A percentile compares a stretch with the other conserved stretches of the same genome.
These are phyloP conservation scores for Neocrepidodera transversa DNA, from an alignment of 2,888 invertebrate genomes.

Conservation along the genomic window DNA sequence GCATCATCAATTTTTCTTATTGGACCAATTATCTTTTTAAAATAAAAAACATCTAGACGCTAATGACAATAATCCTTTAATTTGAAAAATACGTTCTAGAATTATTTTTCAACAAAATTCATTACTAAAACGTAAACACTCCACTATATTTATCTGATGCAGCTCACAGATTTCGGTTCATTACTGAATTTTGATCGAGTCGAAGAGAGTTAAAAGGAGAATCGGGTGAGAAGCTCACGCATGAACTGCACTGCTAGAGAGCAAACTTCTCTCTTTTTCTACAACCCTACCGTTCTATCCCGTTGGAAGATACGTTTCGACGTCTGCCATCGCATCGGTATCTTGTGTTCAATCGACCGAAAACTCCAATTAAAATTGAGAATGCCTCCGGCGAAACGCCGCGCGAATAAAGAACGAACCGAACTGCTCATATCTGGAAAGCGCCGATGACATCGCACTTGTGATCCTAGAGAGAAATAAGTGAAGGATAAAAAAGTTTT, in stretches of 20 bases:
- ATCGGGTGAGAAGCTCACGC: conserved; percentile 44
- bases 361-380: conserved; percentile 55
- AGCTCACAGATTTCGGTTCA: conserved; percentile 34
- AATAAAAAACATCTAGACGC: no score
- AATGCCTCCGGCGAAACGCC: conserved; percentile 47
- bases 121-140: conserved; percentile 17
- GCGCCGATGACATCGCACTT: conserved; percentile 10
- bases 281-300: background rate
- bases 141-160: conserved; percentile 31
- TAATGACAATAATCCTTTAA: no score
- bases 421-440: conserved; percentile 46
- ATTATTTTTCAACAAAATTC: no score
- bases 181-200: conserved; percentile 39
- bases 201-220: conserved; percentile 29
- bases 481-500: no score
- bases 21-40: no score
- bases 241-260: conserved; percentile 43
- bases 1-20: no score
- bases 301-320: conserved; percentile 48
- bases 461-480: background rate
- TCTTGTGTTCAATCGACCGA: conserved; percentile 53
- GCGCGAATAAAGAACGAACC: conserved; percentile 44
- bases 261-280: conserved; percentile 31
- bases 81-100: no score
- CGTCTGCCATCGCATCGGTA: conserved; percentile 48